phyloP scores from a whole-genome alignment of 2,113 vertebrate genomes.

The Lamprotornis superbus region DNA sequence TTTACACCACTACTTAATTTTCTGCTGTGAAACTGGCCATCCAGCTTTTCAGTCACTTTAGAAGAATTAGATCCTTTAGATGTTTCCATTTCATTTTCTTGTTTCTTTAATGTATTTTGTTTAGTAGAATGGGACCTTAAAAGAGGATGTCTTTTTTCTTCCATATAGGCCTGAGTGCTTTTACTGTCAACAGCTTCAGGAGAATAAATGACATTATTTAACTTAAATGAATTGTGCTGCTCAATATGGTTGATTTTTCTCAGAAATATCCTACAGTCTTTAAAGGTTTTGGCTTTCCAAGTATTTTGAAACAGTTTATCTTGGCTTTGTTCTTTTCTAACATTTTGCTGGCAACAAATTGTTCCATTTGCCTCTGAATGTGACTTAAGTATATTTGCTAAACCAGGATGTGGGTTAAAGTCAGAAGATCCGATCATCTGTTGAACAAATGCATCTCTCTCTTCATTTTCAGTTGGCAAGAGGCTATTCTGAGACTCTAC shows the following conservation, averaged over 20 bases:
- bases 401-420: conserved; percentile 49
- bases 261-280: conserved; percentile 94
- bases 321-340: conserved; percentile 62
- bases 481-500: conserved; percentile 38
- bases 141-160: conserved; percentile 66
- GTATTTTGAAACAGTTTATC: conserved; percentile 79
- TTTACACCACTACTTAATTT: conserved; percentile 62
- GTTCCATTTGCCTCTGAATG: conserved; percentile 64
- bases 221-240: conserved; percentile 73
- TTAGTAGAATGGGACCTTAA: conserved; percentile 72
- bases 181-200: conserved; percentile 64
- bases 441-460: conserved; percentile 58
- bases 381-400: conserved; percentile 57
- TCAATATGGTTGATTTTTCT: conserved; percentile 90
- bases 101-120: conserved; percentile 51
- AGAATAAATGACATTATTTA: conserved; percentile 68
- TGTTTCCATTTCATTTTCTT: conserved; percentile 52
- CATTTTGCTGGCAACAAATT: conserved; percentile 49
- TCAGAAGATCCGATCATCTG: conserved; percentile 54
- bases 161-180: conserved; percentile 37
- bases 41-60: conserved; percentile 42
- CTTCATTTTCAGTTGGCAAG: conserved; percentile 53
- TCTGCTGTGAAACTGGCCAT: conserved; percentile 48
- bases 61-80: conserved; percentile 52
- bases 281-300: conserved; percentile 87